These are phyloP conservation scores for Hyposmocoma kahamanoa DNA, from an alignment of 1,140 invertebrate species.

Conservation along the genomic window DNA sequence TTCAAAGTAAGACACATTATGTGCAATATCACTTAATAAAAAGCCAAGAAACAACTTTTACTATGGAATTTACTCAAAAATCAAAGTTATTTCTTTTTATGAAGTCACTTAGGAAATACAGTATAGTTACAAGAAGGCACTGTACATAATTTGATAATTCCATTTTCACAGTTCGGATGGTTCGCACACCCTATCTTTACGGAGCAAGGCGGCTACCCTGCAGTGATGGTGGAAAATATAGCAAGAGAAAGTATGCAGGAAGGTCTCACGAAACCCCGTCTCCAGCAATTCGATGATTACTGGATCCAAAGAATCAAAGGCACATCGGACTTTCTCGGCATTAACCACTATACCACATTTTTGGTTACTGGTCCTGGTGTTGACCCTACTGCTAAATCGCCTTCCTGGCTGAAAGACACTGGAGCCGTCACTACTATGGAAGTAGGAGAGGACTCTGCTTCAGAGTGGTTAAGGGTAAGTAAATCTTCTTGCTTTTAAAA, in stretches of 20 bases:
- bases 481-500: slow-evolving; percentile 2
- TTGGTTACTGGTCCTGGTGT: slow-evolving; percentile 57
- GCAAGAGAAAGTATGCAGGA: slow-evolving; percentile 64
- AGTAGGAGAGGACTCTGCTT: slow-evolving; percentile 62
- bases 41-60: background rate
- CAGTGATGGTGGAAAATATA: slow-evolving; percentile 72
- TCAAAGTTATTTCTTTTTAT: background rate
- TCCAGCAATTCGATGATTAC: slow-evolving; percentile 67
- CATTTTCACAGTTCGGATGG: slow-evolving; percentile 74
- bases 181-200: slow-evolving; percentile 77
- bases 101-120: no score
- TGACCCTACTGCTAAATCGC: slow-evolving; percentile 56
- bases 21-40: background rate
- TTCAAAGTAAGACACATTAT: slow-evolving; percentile 53
- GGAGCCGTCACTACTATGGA: slow-evolving; percentile 60
- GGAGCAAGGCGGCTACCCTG: slow-evolving; percentile 76
- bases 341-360: slow-evolving; percentile 70
- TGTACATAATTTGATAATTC: background rate
- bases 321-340: slow-evolving; percentile 72
- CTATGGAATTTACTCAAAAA: background rate
- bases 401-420: slow-evolving; percentile 69
- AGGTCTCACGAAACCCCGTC: slow-evolving; percentile 56
- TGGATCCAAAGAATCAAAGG: slow-evolving; percentile 69
- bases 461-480: slow-evolving; percentile 66
- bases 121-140: background rate